Evolutionary conservation across 2,113 vertebrate genomes (phyloP).

Genomic region (Otolemur garnettii): DNA sequence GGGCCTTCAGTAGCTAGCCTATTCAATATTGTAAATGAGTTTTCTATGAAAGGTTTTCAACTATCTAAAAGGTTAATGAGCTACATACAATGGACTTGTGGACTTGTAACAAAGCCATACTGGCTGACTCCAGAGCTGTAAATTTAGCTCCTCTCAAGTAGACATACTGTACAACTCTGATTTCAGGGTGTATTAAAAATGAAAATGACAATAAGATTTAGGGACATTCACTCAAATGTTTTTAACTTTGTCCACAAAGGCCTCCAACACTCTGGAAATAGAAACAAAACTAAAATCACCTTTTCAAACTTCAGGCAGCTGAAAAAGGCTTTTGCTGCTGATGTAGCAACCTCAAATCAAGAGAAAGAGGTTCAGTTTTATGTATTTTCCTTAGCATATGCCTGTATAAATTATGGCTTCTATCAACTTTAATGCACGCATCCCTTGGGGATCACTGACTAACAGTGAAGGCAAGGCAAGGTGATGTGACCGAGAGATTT

Average conservation of each 20-base stretch:
- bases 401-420: neutral
- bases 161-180: slow-evolving; percentile 41
- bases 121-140: slow-evolving; percentile 11
- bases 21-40: slow-evolving; percentile 15
- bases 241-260: slow-evolving; percentile 45
- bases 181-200: neutral
- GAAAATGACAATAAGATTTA: slow-evolving; percentile 34
- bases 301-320: neutral
- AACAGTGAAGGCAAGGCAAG: neutral
- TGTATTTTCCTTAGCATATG: neutral
- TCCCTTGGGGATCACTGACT: neutral
- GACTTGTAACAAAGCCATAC: neutral
- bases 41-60: slow-evolving; percentile 21
- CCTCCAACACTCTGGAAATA: slow-evolving; percentile 18
- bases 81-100: neutral
- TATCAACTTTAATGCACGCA: neutral
- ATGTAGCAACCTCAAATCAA: neutral
- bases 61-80: slow-evolving; percentile 50
- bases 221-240: neutral
- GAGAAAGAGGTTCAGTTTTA: neutral
- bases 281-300: slow-evolving; percentile 46
- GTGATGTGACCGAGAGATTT: neutral
- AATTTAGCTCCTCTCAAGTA: slow-evolving; percentile 30
- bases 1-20: neutral
- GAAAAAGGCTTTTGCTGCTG: neutral